phyloP scores from a whole-genome alignment of 2,797 vertebrate species.

The Ispidina picta region DNA sequence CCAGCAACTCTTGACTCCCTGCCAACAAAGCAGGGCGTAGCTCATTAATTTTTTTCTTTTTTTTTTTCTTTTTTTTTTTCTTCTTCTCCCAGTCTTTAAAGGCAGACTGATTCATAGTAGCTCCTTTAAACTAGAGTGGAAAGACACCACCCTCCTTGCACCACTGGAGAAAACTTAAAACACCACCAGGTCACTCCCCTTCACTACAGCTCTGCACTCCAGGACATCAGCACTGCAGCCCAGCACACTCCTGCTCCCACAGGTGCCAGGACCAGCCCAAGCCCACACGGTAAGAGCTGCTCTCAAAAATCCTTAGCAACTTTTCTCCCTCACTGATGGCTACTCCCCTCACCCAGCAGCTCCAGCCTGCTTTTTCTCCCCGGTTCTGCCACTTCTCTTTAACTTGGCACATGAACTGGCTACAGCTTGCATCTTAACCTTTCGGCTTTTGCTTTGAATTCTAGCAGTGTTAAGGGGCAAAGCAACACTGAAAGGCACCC shows the following conservation, averaged over 20 bases:
- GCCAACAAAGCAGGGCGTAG: conserved; percentile 79
- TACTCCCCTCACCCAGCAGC: neutral
- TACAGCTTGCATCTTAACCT: neutral
- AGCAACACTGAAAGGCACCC: rapidly evolving
- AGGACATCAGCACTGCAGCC: neutral
- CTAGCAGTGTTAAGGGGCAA: neutral
- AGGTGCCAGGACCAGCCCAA: neutral
- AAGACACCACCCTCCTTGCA: conserved; percentile 77
- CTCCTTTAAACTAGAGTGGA: conserved; percentile 78
- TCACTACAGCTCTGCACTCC: conserved; percentile 42
- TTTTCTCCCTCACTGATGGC: neutral
- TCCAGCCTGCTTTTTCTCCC: neutral
- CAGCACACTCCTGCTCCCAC: conserved; percentile 16
- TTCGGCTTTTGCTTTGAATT: neutral
- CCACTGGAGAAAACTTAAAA: conserved; percentile 75
- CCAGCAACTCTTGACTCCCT: conserved; percentile 72
- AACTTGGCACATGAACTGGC: neutral
- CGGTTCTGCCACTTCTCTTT: neutral
- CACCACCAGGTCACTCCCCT: conserved; percentile 65
- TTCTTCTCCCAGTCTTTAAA: conserved; percentile 61
- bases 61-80: neutral
- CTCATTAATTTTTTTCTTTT: conserved; percentile 47
- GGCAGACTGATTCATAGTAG: conserved; percentile 83
- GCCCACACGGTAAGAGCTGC: conserved; percentile 67
- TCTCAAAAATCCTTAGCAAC: neutral